Base-by-base conservation (phyloP, 2,888 invertebrate genomes). In the Pharmacophagus antenor region DNA sequence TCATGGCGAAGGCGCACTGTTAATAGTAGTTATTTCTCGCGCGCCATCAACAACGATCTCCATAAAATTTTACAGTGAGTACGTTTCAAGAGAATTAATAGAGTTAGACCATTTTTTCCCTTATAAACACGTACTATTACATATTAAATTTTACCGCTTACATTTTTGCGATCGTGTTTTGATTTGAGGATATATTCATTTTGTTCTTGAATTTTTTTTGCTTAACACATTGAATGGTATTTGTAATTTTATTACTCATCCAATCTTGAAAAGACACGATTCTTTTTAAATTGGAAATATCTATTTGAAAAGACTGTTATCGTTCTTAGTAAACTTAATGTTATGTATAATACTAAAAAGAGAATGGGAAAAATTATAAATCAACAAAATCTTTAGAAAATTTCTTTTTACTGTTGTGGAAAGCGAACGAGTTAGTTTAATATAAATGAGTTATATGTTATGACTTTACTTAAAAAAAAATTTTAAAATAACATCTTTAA, bases 21-120 rank as follows among this genome's bases (percentile, higher is more conserved):
- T 85, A 85, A 84, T 80, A 82, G 77, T 72, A 68, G 67, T 68
- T 67, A 68, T 70, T 69, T 63, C 70, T 62, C 63, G 69, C 67
- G 68, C 76, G 76, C 74, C 73, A 73, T 74, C 73, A 73, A 73
- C 80, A 85, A 79, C 76, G 80, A 75, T 70, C 65, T 64, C 67
- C 74, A 80, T 88, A 84, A 85, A 85, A 85, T 86, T 85, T 85
- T 84, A 87, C 77, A 80, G 70, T 73, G 79, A 79, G 77, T 81
- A 82, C 79, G 82, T 82, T 85, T 81, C 79, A 76, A 79, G 78
- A 81, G 84, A 84, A 85, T 82, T 82, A 81, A 79, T 76, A 76
- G 79, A 79, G 76, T 70, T 67, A 63, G 65, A 65, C 42, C 61
- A 61, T 60, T 62, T 63, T 62, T 66, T 61, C 55, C 21, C 49